Conservation (phyloP, 2,797 vertebrate species). For the Chanos chanos region DNA sequence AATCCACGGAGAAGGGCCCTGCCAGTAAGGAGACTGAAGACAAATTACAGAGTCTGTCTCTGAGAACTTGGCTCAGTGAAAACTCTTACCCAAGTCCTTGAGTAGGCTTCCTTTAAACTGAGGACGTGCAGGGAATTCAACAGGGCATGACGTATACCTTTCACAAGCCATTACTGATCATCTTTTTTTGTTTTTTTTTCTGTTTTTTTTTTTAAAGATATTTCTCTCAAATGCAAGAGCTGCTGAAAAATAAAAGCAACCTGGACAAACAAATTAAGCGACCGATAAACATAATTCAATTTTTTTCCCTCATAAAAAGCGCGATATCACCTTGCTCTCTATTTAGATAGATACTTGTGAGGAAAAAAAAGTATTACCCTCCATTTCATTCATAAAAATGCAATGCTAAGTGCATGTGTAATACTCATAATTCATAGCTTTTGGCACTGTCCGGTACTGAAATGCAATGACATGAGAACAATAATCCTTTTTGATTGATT, state of each 20-base stretch:
- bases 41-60: constrained; percentile 65
- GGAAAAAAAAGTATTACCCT: constrained; percentile 5
- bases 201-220: too few relatives aligned
- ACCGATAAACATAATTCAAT: constrained; percentile 39
- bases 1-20: constrained; percentile 54
- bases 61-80: constrained; percentile 68
- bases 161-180: constrained; percentile 64
- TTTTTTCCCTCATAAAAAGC: constrained; percentile 35
- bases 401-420: constrained; percentile 39
- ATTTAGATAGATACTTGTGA: background rate
- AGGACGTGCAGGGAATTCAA: constrained; percentile 61
- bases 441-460: constrained; percentile 37
- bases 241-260: constrained; percentile 46
- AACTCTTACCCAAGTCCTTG: constrained; percentile 56
- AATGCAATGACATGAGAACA: constrained; percentile 34
- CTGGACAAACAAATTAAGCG: constrained; percentile 40
- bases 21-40: constrained; percentile 61
- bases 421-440: constrained; percentile 31
- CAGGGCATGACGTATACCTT: constrained; percentile 57
- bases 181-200: constrained; percentile 46
- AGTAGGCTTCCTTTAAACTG: constrained; percentile 53
- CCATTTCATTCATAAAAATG: constrained; percentile 29
- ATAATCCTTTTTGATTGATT: constrained; percentile 27
- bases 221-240: constrained; percentile 34
- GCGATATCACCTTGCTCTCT: background rate